Evolutionary conservation across 2,113 vertebrate genomes (phyloP), one percentile per base, ranked within the genome.

Genomic region (Leptocoma aspasia): DNA sequence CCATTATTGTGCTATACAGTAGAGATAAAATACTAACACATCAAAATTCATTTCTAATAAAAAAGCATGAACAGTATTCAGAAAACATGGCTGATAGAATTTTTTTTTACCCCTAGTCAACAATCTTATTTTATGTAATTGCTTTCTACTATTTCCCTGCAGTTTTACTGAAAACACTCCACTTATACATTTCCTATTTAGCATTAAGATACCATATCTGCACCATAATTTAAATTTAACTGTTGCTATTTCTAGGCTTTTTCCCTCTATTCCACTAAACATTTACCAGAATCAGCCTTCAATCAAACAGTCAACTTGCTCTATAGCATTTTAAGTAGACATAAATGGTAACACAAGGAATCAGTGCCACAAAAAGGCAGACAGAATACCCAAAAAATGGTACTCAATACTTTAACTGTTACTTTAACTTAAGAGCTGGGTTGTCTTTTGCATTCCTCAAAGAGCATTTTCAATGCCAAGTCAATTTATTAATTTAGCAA

Each of bases 401-500:
- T 37, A 60, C 42, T 35, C 21, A 56, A 50, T 77, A 87, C 66
- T 82, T 73, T 81, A 44, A 59, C 73, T 91, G 49, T 41, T 86
- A 44, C n/a, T 84, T 86, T 64, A 92, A 89, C 21, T 75, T 50
- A 45, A 47, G 11, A 3, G 5, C 8, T 33, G 33, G 23, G 11
- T 54, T 79, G 69, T 44, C 49, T 84, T 63, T 68, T 37, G 10
- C 47, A 73, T 86, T 88, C 87, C 33, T 91, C 73, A 88, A 86
- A 73, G 45, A 95, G 44, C 13, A 73, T 66, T 92, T 82, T 85
- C 79, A 86, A 26, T 52, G 42, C 59, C 82, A 88, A 63, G 39
- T 59, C 59, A 85, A 24, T 37, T 79, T 76, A 91, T 82, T 91
- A 91, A 92, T 82, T 87, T 54, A 88, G 78, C 63, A 88, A 94